Base-by-base conservation (phyloP, 2,113 vertebrate genomes). In the Paralichthys olivaceus region DNA sequence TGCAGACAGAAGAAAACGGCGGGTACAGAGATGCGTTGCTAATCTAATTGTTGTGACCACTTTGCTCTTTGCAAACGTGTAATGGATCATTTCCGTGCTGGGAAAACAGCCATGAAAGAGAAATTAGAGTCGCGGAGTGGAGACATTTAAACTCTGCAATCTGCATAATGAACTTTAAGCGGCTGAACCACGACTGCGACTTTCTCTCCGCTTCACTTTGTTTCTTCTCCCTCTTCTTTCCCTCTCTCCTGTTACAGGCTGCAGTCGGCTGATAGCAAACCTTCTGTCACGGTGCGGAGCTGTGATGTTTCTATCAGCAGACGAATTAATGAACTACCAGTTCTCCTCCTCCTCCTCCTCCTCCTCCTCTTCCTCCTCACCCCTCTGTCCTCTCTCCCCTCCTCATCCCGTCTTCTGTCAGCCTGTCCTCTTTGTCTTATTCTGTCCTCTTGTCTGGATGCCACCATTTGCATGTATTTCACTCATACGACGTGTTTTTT, bases 261-360 rank as follows among this genome's bases (percentile, higher is more conserved):
- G 83, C 85, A 80, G 83, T 4, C 13, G 1, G 4, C 78, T 84
- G 85, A 90, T 83, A 88, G 72, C 69, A 62, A 51, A 61, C n/a
- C 75, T 62, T 81, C 69, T 77, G 60, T 81, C 74, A 51, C 62
- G 55, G 63, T 43, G 55, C 59, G 0, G 59, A 73, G 77, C 72
- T 74, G 63, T 66, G 83, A 84, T 82, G 77, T 72, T 81, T 84
- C 69, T 77, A 75, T 87, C 85, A 60, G 59, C 72, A 32, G 69
- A 64, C 63, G 17, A 49, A 19, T 49, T 20, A 49, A 49, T 49
- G 45, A 49, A 49, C 45, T 2, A 6, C 17, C 45, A 49, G 45
- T 54, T 54, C 56, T 56, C 73, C 53, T 37, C 60, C 15, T 73
- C 63, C 14, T 73, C 79, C 56, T 67, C 57, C 62, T 29, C 63